These are phyloP conservation scores for Chaetodon auriga DNA, from an alignment of 2,113 vertebrate genomes.

Conservation along the genomic window DNA sequence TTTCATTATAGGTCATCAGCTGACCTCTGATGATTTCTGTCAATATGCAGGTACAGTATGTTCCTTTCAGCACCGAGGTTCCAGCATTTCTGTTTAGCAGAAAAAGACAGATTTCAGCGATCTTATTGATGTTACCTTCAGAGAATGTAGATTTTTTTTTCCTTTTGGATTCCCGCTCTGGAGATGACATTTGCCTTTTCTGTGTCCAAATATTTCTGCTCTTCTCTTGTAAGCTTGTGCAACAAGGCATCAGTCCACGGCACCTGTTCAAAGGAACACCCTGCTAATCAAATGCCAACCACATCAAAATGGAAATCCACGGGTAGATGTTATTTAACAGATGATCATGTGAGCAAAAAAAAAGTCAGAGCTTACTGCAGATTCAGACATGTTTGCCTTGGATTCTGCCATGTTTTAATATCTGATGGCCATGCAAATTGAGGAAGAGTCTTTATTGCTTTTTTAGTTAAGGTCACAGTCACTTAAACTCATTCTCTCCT, in stretches of 20 bases:
- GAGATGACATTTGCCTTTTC: background rate
- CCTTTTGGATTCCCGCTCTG: background rate
- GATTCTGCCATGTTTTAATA: background rate
- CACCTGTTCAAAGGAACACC: background rate
- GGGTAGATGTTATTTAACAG: background rate
- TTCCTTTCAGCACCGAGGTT: background rate
- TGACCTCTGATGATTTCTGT: constrained; percentile 15
- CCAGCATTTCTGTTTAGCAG: background rate
- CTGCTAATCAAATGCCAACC: background rate
- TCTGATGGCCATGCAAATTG: constrained; percentile 18
- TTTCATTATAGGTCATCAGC: constrained; percentile 3
- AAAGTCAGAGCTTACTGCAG: too few species aligned
- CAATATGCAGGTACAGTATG: constrained; percentile 1
- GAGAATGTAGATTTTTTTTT: background rate
- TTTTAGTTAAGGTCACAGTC: background rate
- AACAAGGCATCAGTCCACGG: background rate
- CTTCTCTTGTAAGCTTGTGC: background rate
- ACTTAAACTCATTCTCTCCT: background rate
- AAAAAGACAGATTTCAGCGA: background rate
- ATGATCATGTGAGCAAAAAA: too few species aligned
- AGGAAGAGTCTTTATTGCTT: background rate
- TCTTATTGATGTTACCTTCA: background rate
- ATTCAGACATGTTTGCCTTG: background rate
- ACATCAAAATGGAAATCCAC: background rate
- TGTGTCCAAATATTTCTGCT: background rate